Evolutionary conservation across 2,797 vertebrate genomes (phyloP), one percentile per base, ranked within the genome.

Genomic region (Neoniphon sammara): DNA sequence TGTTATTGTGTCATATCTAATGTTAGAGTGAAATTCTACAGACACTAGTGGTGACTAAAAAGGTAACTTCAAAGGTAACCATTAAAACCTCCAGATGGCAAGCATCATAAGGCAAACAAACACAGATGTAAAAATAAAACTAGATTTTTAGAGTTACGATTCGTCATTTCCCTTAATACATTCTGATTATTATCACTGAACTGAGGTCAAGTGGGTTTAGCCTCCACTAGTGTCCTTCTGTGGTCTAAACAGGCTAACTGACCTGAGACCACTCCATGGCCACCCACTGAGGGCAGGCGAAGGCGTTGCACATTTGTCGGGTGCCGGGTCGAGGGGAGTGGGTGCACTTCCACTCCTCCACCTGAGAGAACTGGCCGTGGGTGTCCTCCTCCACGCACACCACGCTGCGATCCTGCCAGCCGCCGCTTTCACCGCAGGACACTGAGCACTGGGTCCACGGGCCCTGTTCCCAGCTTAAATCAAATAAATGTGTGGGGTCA

Each of bases 231-330:
- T 23, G 39, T 21, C 4, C 17, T 34, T n/a, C n/a, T n/a, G n/a
- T n/a, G n/a, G n/a, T n/a, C n/a, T n/a, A n/a, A 23, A 7, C 36
- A 46, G 18, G 27, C n/a, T 4, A 15, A 65, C 92, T 93, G 83
- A 98, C 97, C 94, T 97, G 96, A 72, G 97, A 98, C 97, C 97
- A 98, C 58, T 97, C 96, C 96, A 97, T 96, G 49, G 96, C 96
- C 34, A 96, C 89, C 97, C 97, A 98, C 77, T 96, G 96, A 0
- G 97, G 97, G 54, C 97, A 98, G 69, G 95, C 88, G 14, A 96
- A 96, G 11, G 94, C 85, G 65, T 98, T 98, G 87, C 97, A 98
- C 23, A 91, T 92, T 89, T 97, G 96, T 84, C 94, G 92, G 39
- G 92, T 89, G 75, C 91, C 84, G 39, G 97, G 96, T 2, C 93